Conservation (phyloP, 53 echinoderm and acorn worm genomes). For the Echinometra lucunter region DNA sequence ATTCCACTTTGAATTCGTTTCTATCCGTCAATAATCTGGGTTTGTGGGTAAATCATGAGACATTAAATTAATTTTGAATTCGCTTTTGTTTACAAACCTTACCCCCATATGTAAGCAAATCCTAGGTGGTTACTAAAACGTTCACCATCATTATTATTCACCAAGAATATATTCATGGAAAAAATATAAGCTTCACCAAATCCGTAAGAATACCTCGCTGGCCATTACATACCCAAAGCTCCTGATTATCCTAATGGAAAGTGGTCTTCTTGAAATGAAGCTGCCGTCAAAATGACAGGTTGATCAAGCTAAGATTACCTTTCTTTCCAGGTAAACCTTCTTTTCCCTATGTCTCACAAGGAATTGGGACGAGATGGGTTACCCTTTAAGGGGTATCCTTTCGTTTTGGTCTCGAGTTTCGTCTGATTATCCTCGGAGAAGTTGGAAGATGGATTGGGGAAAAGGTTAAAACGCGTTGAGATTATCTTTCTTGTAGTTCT, state of each 20-base stretch:
- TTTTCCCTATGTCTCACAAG: background rate
- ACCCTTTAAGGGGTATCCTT: constrained; percentile 25
- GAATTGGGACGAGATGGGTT: background rate
- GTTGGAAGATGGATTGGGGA: constrained; percentile 21
- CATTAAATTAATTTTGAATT: background rate
- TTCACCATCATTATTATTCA: background rate
- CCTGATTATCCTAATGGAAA: constrained; percentile 34
- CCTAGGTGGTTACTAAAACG: background rate
- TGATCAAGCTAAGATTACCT: background rate
- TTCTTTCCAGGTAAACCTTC: constrained; percentile 33
- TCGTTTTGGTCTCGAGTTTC: constrained; percentile 16
- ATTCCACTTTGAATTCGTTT: background rate
- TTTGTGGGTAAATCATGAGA: background rate
- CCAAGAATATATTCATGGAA: constrained; percentile 22
- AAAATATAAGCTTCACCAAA: constrained; percentile 32
- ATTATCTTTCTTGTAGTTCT: constrained; percentile 23
- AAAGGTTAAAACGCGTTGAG: constrained; percentile 24
- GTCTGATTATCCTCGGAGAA: background rate
- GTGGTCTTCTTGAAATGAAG: background rate
- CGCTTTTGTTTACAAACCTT: background rate
- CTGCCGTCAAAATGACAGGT: constrained; percentile 14
- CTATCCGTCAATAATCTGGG: background rate
- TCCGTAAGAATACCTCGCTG: background rate
- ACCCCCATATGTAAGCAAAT: background rate
- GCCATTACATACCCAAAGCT: constrained; percentile 46